Percentiles rank a stretch among this genome's conserved stretches.
Conservation (phyloP, 2,888 invertebrate species). For the Cheilosia vernalis region DNA sequence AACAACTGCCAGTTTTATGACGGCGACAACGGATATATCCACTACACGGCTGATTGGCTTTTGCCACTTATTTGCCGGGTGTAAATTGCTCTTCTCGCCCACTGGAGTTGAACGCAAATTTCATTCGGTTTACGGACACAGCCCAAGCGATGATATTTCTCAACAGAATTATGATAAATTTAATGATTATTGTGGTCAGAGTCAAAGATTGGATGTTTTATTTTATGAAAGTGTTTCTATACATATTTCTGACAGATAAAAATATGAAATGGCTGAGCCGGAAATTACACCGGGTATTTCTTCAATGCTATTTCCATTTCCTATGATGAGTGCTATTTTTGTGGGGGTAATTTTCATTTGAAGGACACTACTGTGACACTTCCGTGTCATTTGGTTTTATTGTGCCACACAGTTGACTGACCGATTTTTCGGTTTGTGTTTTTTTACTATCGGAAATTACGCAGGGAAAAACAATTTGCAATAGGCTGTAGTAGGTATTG, state of each 20-base stretch:
- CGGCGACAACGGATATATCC: background rate
- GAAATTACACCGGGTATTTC: background rate
- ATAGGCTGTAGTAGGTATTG: background rate
- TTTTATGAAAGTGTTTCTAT: conserved; percentile 10
- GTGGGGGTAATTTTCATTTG: background rate
- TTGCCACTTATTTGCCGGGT: conserved; percentile 21
- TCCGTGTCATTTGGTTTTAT: conserved; percentile 12
- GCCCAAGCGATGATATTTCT: background rate
- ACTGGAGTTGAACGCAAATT: background rate
- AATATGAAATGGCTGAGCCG: background rate
- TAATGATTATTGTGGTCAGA: conserved; percentile 10
- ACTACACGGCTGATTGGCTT: conserved; percentile 3
- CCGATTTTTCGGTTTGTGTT: background rate
- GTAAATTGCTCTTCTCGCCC: conserved; percentile 33
- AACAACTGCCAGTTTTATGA: background rate
- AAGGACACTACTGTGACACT: background rate
- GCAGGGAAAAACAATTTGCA: background rate
- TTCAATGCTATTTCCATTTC: background rate
- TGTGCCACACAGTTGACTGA: background rate
- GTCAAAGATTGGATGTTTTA: background rate
- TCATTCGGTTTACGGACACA: background rate
- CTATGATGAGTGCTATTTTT: background rate
- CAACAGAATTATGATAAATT: conserved; percentile 18
- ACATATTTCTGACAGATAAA: conserved; percentile 15
- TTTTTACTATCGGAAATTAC: background rate